These are phyloP conservation scores for Globia sparganii DNA, from an alignment of 2,888 invertebrate species.

Conservation along the genomic window DNA sequence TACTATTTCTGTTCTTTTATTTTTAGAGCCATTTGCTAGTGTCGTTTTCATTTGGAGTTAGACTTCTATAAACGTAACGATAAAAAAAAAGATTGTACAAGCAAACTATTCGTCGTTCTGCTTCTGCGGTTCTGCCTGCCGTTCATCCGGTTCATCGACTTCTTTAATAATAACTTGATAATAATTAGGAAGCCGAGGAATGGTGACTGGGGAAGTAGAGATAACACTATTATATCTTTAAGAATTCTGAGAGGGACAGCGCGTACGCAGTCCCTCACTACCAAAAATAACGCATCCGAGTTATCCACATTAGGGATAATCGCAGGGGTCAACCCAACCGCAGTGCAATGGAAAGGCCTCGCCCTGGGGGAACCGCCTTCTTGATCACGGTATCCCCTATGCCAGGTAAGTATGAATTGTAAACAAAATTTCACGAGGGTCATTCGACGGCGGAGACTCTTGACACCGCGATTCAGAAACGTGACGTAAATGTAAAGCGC, in stretches of 20 bases:
- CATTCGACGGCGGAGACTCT: constrained; percentile 41
- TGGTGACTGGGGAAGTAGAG: no score
- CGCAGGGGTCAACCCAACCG: constrained; percentile 53
- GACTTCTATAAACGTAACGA: no score
- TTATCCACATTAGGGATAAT: constrained; percentile 54
- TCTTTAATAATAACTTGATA: no score
- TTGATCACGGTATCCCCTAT: constrained; percentile 52
- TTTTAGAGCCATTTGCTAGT: background rate
- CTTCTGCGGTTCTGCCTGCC: no score
- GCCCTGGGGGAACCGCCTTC: constrained; percentile 55
- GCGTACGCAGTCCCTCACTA: constrained; percentile 51
- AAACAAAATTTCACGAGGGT: constrained; percentile 12
- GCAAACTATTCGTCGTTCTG: no score
- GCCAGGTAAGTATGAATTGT: constrained; percentile 48
- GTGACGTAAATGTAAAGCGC: constrained; percentile 28
- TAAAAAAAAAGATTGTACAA: background rate
- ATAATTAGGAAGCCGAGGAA: background rate
- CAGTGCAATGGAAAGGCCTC: constrained; percentile 53
- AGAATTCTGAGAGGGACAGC: constrained; percentile 38
- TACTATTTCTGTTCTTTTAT: background rate
- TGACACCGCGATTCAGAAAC: constrained; percentile 50
- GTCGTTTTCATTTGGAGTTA: background rate
- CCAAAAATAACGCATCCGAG: constrained; percentile 53
- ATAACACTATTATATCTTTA: no score
- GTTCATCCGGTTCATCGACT: no score